Evolutionary conservation across 2,888 invertebrate genomes (phyloP).

Genomic region (Cephus rjabovi): DNA sequence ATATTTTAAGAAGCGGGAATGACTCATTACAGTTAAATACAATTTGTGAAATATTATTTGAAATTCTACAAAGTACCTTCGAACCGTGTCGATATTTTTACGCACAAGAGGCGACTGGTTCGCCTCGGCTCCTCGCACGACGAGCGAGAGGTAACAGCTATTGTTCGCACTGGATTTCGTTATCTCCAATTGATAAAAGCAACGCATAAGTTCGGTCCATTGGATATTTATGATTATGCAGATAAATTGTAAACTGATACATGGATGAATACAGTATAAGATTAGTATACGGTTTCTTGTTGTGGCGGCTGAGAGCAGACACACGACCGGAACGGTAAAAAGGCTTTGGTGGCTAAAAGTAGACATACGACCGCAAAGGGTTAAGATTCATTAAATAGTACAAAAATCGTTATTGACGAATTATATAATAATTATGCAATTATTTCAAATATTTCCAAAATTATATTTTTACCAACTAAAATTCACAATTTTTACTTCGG

Average conservation of each 20-base stretch:
- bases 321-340: too few species aligned
- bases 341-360: too few species aligned
- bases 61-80: background rate
- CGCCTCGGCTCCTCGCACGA: background rate
- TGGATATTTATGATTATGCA: slow-evolving; percentile 7
- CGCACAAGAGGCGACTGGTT: background rate
- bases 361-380: slow-evolving; percentile 13
- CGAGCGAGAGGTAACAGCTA: background rate
- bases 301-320: slow-evolving; percentile 14
- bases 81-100: background rate
- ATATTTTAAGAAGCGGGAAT: background rate
- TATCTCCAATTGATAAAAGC: background rate
- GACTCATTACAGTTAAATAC: background rate
- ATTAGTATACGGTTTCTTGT: slow-evolving; percentile 13
- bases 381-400: too few species aligned
- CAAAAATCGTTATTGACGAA: too few species aligned
- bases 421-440: too few species aligned
- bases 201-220: background rate
- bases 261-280: slow-evolving; percentile 11
- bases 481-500: too few species aligned
- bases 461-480: too few species aligned
- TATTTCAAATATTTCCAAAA: too few species aligned
- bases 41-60: background rate
- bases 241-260: slow-evolving; percentile 10
- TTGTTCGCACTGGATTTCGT: background rate